Conservation (phyloP, 1,140 invertebrate species). For the Vanessa atalanta region DNA sequence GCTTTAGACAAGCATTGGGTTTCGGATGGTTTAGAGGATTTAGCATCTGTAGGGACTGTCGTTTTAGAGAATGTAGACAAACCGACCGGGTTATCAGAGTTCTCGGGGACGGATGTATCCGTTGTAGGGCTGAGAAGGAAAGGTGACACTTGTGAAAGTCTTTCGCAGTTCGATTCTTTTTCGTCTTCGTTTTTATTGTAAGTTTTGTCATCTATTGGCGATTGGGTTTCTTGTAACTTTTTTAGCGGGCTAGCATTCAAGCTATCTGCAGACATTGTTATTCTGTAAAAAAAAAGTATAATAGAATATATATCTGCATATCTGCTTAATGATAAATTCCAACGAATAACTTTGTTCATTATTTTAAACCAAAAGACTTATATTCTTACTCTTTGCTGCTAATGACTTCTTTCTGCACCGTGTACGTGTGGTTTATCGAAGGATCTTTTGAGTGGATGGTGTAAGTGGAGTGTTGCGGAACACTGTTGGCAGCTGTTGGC, state of each 20-base stretch:
- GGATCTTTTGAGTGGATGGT: slow-evolving; percentile 47
- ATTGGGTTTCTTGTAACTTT: slow-evolving; percentile 41
- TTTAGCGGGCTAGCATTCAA: slow-evolving; percentile 70
- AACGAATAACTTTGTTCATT: neutral
- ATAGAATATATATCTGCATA: neutral
- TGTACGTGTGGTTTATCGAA: slow-evolving; percentile 56
- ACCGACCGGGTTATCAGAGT: slow-evolving; percentile 59
- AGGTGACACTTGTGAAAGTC: slow-evolving; percentile 72
- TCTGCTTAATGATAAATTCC: neutral
- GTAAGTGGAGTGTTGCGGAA: slow-evolving; percentile 49
- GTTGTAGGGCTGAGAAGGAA: slow-evolving; percentile 70
- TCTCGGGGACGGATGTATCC: slow-evolving; percentile 66
- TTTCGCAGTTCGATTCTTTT: slow-evolving; percentile 63
- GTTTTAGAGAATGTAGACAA: slow-evolving; percentile 72
- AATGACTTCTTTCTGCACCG: slow-evolving; percentile 54
- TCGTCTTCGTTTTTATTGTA: slow-evolving; percentile 64
- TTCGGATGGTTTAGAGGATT: slow-evolving; percentile 73
- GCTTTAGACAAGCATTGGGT: slow-evolving; percentile 79
- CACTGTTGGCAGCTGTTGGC: slow-evolving; percentile 50
- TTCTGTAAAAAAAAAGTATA: slow-evolving; percentile 53
- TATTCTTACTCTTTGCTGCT: slow-evolving; percentile 67
- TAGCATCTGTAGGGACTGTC: slow-evolving; percentile 72
- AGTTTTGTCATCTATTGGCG: slow-evolving; percentile 61
- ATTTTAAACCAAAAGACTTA: neutral
- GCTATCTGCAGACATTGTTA: slow-evolving; percentile 78